These are phyloP conservation scores for Pseudorectes ferrugineus DNA, from an alignment of 2,113 vertebrate genomes.

Conservation along the genomic window DNA sequence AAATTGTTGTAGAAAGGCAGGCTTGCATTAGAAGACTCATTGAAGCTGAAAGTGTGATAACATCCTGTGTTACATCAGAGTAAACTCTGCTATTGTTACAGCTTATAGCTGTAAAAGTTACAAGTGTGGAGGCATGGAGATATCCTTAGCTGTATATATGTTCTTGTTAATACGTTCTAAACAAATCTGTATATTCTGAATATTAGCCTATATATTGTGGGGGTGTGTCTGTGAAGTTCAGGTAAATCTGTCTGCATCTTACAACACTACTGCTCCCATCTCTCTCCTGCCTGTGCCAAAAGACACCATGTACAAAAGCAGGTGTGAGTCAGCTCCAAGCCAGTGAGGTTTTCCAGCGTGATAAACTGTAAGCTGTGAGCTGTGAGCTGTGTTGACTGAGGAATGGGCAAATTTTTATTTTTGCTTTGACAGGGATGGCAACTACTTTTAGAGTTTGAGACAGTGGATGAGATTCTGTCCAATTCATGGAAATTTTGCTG, in stretches of 20 bases:
- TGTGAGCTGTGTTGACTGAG: neutral
- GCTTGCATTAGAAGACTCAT: neutral
- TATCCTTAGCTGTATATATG: neutral
- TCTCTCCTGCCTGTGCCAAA: neutral
- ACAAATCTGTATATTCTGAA: neutral
- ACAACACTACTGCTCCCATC: neutral
- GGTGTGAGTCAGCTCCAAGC: neutral
- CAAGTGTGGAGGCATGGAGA: neutral
- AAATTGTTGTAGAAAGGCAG: neutral
- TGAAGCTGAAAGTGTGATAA: neutral
- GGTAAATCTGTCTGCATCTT: neutral
- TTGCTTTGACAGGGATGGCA: neutral
- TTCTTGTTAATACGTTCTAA: neutral
- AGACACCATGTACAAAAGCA: neutral
- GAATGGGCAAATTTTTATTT: neutral
- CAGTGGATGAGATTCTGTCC: neutral
- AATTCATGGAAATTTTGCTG: neutral
- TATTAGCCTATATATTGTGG: neutral
- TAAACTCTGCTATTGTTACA: neutral
- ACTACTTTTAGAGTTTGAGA: neutral
- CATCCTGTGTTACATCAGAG: neutral
- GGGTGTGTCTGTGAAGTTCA: neutral
- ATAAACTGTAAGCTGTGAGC: neutral
- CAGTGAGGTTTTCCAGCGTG: neutral
- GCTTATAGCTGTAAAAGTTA: neutral